phyloP scores from a whole-genome alignment of 2,113 vertebrate genomes.

The Ibidorhyncha struthersii region DNA sequence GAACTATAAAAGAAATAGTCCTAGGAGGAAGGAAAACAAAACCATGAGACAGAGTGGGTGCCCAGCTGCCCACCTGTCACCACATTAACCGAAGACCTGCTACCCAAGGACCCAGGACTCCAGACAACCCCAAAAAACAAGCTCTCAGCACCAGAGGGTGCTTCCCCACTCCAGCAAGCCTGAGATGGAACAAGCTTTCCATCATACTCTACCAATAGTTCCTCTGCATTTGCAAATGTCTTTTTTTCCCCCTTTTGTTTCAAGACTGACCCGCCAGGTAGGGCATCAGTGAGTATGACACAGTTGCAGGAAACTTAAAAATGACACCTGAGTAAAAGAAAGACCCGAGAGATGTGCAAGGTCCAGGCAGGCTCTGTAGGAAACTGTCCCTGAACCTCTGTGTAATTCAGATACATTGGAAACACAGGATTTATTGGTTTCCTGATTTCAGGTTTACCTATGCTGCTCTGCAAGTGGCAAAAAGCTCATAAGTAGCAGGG shows the following conservation, averaged over 20 bases:
- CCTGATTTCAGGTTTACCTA: neutral
- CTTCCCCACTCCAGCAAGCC: neutral
- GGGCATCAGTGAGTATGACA: neutral
- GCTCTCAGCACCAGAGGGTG: neutral
- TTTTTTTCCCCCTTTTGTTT: neutral
- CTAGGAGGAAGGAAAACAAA: constrained; percentile 68
- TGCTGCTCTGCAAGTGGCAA: neutral
- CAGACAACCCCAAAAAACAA: neutral
- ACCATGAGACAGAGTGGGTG: neutral
- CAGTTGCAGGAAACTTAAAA: neutral
- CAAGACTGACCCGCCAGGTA: neutral
- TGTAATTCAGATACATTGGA: neutral
- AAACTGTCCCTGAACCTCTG: neutral
- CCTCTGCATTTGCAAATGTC: neutral
- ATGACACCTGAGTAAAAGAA: neutral
- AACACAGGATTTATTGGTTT: neutral
- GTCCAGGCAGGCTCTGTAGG: neutral
- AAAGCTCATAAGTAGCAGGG: neutral
- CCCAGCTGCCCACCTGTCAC: neutral
- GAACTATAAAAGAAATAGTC: constrained; percentile 87
- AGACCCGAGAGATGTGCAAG: neutral
- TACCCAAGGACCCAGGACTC: neutral
- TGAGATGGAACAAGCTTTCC: neutral
- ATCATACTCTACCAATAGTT: neutral
- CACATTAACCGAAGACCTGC: neutral